Conservation (phyloP, 2,797 vertebrate species). For the Melopsittacus undulatus region DNA sequence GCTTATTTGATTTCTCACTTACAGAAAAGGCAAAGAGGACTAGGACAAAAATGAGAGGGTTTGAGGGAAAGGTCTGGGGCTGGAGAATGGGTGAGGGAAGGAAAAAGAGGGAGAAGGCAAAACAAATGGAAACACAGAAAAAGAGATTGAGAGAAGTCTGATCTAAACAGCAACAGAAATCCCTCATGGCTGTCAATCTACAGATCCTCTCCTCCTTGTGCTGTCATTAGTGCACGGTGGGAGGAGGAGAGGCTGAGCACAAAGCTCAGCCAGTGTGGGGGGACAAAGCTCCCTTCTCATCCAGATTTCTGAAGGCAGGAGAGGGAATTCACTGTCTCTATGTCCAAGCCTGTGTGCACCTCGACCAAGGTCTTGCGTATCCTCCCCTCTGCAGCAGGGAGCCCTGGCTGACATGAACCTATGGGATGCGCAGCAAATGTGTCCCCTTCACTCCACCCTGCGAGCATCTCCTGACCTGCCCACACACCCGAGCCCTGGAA, state of each 20-base stretch:
- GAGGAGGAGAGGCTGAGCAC: background rate
- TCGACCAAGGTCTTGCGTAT: background rate
- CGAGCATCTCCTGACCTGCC: background rate
- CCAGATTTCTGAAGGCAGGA: background rate
- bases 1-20: background rate
- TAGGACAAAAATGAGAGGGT: background rate
- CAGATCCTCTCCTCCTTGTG: background rate
- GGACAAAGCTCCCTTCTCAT: background rate
- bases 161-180: background rate
- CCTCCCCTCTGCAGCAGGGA: background rate
- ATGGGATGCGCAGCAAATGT: background rate
- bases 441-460: background rate
- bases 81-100: background rate
- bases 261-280: background rate
- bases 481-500: background rate
- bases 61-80: background rate
- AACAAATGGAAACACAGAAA: background rate
- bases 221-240: fast-evolving
- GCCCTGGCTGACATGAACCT: background rate
- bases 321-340: background rate
- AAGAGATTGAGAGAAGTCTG: background rate
- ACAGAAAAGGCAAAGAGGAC: background rate
- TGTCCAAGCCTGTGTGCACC: background rate
- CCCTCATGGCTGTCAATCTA: background rate
- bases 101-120: background rate